A percentile compares a stretch with the other conserved stretches of the same genome.
Conservation (phyloP, 2,888 invertebrate genomes). For the Mimachlamys varia region DNA sequence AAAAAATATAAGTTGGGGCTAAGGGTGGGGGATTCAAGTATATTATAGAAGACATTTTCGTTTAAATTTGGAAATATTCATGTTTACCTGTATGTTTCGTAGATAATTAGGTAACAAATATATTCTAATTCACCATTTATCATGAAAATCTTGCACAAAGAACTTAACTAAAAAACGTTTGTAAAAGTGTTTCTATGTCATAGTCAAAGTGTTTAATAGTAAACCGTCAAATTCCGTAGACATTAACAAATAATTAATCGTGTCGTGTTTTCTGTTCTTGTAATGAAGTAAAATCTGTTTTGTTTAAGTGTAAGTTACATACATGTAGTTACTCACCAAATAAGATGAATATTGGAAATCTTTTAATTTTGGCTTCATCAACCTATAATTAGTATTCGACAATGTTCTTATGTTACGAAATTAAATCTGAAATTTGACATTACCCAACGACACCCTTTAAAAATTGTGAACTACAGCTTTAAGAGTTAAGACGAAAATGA, state of each 20-base stretch:
- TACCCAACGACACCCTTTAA: too few relatives aligned
- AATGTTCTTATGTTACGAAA: too few relatives aligned
- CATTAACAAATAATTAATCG: background rate
- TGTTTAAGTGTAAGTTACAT: constrained; percentile 19
- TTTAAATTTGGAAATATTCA: background rate
- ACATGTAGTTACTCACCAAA: background rate
- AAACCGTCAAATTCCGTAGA: background rate
- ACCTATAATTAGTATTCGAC: too few relatives aligned
- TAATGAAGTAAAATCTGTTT: background rate
- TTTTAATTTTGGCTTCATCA: too few relatives aligned
- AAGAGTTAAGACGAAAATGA: too few relatives aligned
- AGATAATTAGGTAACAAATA: background rate
- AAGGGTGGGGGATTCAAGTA: too few relatives aligned
- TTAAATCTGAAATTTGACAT: too few relatives aligned
- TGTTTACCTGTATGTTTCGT: background rate
- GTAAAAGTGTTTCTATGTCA: background rate
- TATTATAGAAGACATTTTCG: too few relatives aligned
- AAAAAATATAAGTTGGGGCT: too few relatives aligned
- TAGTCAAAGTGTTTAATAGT: background rate
- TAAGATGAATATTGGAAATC: background rate
- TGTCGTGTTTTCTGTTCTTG: background rate
- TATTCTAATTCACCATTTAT: constrained; percentile 7
- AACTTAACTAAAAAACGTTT: background rate
- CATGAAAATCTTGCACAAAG: background rate
- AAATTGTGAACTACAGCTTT: too few relatives aligned